phyloP scores from a whole-genome alignment of 2,113 vertebrate species.

The Stomatorhinus ivindoensis region DNA sequence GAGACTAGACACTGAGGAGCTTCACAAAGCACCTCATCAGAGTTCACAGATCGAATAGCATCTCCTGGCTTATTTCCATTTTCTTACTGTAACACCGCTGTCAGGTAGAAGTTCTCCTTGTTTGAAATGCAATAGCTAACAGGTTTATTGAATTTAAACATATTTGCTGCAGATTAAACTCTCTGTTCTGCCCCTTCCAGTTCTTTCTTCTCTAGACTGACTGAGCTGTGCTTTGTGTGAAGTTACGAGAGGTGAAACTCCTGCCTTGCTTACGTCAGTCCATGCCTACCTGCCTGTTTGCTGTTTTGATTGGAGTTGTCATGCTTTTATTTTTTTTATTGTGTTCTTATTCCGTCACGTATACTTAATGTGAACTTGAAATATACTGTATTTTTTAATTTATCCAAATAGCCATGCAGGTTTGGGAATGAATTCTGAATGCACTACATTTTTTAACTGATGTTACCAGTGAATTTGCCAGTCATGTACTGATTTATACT shows the following conservation, averaged over 20 bases:
- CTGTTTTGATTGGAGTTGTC: slow-evolving; percentile 36
- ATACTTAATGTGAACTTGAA: slow-evolving; percentile 58
- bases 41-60: not conserved
- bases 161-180: not conserved
- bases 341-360: slow-evolving; percentile 35
- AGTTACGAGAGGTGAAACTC: slow-evolving; percentile 23
- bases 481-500: slow-evolving; percentile 37
- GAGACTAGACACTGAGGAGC: not conserved
- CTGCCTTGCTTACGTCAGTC: slow-evolving; percentile 42
- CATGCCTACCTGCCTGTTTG: slow-evolving; percentile 17
- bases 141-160: not conserved
- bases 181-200: not conserved
- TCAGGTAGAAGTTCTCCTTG: not conserved
- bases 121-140: not conserved
- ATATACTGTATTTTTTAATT: slow-evolving; percentile 30
- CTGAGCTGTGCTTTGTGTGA: slow-evolving; percentile 38
- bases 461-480: slow-evolving; percentile 45
- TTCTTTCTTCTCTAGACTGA: slow-evolving; percentile 22
- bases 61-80: not conserved
- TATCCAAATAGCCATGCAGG: slow-evolving; percentile 61
- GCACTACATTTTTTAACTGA: slow-evolving; percentile 57
- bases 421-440: slow-evolving; percentile 48
- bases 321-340: slow-evolving; percentile 18
- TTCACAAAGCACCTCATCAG: not conserved
- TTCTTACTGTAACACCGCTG: not conserved